These are phyloP conservation scores for Orbicella faveolata DNA, from an alignment of 64 coral and sea anemone species.

Conservation along the genomic window DNA sequence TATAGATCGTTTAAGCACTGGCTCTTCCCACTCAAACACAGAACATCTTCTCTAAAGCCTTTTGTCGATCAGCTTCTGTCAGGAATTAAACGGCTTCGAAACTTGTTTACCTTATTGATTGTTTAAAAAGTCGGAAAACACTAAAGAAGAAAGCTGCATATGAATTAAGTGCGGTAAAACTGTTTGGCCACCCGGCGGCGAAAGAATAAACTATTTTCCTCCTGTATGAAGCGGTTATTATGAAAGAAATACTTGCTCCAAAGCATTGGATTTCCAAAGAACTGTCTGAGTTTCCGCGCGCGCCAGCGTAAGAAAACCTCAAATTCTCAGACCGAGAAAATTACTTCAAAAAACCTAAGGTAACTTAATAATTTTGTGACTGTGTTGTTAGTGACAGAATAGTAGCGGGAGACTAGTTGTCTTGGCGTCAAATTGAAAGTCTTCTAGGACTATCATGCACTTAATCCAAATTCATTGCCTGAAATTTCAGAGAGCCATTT, in stretches of 20 bases:
- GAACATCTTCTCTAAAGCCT: background rate
- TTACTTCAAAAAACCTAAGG: background rate
- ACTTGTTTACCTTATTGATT: background rate
- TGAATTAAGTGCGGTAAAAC: background rate
- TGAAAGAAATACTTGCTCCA: background rate
- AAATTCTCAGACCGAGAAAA: background rate
- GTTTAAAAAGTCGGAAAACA: background rate
- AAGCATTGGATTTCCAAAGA: background rate
- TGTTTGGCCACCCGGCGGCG: slow-evolving; percentile 1
- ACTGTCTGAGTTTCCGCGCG: background rate
- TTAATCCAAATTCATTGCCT: too few species aligned
- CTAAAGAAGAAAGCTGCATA: background rate
- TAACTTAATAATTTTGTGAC: too few species aligned
- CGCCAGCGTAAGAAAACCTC: background rate
- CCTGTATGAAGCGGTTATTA: background rate
- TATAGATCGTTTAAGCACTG: background rate
- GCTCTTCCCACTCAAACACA: background rate
- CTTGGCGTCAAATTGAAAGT: too few species aligned
- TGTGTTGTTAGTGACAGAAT: too few species aligned
- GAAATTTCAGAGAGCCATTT: background rate
- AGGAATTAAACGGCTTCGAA: too few species aligned
- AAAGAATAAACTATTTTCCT: background rate
- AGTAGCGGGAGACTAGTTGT: too few species aligned
- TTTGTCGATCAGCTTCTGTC: background rate
- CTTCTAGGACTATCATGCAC: too few species aligned